Evolutionary conservation across 1,140 invertebrate genomes (phyloP), one percentile per base, ranked within the genome.

Genomic region (Drosophila sproati): DNA sequence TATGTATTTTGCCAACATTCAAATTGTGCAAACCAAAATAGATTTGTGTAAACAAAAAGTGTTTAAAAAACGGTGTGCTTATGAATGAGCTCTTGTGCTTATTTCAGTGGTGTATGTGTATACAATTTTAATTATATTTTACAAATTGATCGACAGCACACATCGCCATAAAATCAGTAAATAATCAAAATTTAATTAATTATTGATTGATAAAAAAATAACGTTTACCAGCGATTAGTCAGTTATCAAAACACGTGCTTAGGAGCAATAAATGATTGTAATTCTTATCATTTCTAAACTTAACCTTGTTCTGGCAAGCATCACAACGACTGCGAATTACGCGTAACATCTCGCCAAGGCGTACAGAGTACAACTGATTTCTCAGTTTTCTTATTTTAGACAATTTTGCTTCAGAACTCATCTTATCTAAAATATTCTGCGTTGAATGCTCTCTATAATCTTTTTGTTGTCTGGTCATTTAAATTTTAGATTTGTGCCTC

Each of bases 281-380:
- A 57, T 32, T 20, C 5, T 32, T 4, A n/a, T 5, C 35, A 31
- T 29, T 12, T 57, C 12, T 12, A 12, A 52, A 12, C 10, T 29
- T 7, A 28, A 57, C 55, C 55, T 45, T 45, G 39, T 32, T 57
- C 29, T 32, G 55, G 43, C 39, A 57, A 2, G 39, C 43, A 2
- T 43, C 39, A 31, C 31, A 43, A 7, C 29, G 20, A 57, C 0
- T 43, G 41, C 57, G n/a, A 50, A 70, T 52, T 45, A 31, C 20
- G 12, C 67, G 67, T 3, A 70, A 70, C 32, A 70, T 70, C 32
- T 70, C 48, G 8, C n/a, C 57, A 34, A 70, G 48, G 29, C 57
- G 39, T 29, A 5, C 3, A 20, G 37, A 62, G 20, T 29, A 43
- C 29, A 70, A 70, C 67, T 70, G 57, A 62, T 62, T 57, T 54